phyloP scores from a whole-genome alignment of 1,140 invertebrate species.

The Acarapis woodi region DNA sequence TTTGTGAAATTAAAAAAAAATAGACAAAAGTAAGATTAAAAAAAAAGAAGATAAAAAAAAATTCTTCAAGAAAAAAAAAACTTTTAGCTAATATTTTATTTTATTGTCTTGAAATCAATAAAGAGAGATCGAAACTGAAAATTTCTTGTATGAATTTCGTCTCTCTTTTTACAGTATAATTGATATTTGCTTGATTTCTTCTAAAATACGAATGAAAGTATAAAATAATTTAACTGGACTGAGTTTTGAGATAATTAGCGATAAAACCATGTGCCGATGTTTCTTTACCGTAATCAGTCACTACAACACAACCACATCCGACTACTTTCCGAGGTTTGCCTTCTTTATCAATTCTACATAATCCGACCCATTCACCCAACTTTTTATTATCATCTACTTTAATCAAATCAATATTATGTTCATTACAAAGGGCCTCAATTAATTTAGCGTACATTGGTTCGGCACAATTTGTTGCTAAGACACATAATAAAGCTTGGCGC shows the following conservation, averaged over 20 bases:
- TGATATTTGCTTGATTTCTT: too few relatives aligned
- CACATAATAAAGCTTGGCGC: slow-evolving; percentile 77
- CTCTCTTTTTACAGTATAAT: too few relatives aligned
- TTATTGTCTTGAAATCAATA: too few relatives aligned
- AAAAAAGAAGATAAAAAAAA: too few relatives aligned
- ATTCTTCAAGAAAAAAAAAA: too few relatives aligned
- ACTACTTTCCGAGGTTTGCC: slow-evolving; percentile 96
- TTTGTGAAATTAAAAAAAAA: too few relatives aligned
- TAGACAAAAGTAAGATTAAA: too few relatives aligned
- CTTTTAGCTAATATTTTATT: too few relatives aligned
- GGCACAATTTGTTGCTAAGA: slow-evolving; percentile 90
- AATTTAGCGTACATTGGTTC: slow-evolving; percentile 90
- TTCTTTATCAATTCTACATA: slow-evolving; percentile 96
- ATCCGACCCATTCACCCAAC: slow-evolving; percentile 90
- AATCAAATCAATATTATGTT: slow-evolving; percentile 86
- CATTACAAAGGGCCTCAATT: slow-evolving; percentile 89
- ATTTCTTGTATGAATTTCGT: too few relatives aligned
- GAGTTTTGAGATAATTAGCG: slow-evolving; percentile 50
- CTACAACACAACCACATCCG: slow-evolving; percentile 89
- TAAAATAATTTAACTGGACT: too few relatives aligned
- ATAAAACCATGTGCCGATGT: slow-evolving; percentile 70
- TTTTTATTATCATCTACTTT: slow-evolving; percentile 95
- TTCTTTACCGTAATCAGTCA: slow-evolving; percentile 89
- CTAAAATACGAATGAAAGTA: too few relatives aligned
- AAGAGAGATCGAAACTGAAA: too few relatives aligned